Evolutionary conservation across 2,113 vertebrate genomes (phyloP), one percentile per base, ranked within the genome.

Genomic region (Elachura formosa): DNA sequence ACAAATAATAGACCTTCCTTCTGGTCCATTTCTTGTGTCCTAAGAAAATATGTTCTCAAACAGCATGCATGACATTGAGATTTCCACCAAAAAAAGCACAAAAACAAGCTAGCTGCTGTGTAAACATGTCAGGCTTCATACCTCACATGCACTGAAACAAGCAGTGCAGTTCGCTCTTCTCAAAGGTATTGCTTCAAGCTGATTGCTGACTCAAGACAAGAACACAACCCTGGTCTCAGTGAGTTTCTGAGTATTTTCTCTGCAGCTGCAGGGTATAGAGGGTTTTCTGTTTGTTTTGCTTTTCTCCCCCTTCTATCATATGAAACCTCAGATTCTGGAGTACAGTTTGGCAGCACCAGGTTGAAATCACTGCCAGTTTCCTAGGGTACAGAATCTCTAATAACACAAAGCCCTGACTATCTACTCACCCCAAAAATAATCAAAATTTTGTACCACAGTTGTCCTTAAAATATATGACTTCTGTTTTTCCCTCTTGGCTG

Each of bases 131-230:
- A 73, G 81, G 56, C 89, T 95, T 87, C 93, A 73, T 9, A 67
- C 54, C 67, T 88, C 81, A 34, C 67, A 80, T 10, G 46, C 81
- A 76, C 2, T 78, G 81, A 83, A 85, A 83, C 19, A 58, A 87
- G 81, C 84, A 43, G 71, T 55, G 58, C 87, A 86, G 78, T 41
- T 91, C 5, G 0, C 71, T 73, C 75, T 54, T 61, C 91, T 94
- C 86, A 91, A 89, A 94, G 89, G 80, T 95, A 96, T 94, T 96
- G 86, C 94, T 95, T 84, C 94, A 91, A 94, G 91, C 92, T 90
- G 92, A 95, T 84, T 82, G 80, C 94, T 96, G 93, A 96, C 89
- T 95, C 91, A 84, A 93, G 93, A 90, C 94, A 95, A 93, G 86
- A 93, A 81, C 80, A 75, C 84, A 84, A 21, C 91, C 71, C 86